Conservation (phyloP, 2,113 vertebrate genomes). For the Piprites chloris region DNA sequence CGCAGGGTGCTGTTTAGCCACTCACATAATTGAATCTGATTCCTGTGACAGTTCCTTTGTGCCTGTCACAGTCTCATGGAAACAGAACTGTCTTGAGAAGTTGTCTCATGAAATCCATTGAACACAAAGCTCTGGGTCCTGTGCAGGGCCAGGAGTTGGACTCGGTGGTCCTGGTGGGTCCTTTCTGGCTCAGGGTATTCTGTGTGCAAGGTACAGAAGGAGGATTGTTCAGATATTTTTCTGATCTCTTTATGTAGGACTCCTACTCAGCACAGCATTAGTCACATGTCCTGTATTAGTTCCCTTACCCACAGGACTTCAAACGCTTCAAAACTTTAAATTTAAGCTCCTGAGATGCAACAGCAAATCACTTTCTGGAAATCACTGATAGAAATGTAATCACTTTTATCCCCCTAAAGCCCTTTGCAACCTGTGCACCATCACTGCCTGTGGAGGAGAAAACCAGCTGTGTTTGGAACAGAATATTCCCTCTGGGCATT, state of each 20-base stretch:
- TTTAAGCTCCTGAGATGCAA: background rate
- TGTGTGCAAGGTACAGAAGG: background rate
- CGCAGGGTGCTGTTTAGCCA: background rate
- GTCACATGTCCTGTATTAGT: background rate
- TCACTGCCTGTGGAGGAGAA: background rate
- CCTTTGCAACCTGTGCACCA: background rate
- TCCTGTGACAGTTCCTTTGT: background rate
- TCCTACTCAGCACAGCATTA: background rate
- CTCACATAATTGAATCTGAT: background rate
- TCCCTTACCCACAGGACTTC: background rate
- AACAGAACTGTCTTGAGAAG: background rate
- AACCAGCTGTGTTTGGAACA: background rate
- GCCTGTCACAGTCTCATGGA: background rate
- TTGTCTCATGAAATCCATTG: background rate
- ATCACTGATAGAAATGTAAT: background rate
- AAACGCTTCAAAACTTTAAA: background rate
- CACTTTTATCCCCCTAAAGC: background rate
- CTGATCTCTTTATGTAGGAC: background rate
- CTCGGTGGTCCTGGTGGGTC: background rate
- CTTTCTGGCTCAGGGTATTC: background rate
- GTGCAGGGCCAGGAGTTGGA: background rate
- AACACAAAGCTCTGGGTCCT: background rate
- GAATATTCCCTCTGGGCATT: background rate
- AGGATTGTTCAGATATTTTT: slow-evolving; percentile 24
- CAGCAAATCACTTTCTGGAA: background rate